Evolutionary conservation across 1,140 invertebrate genomes (phyloP).

Genomic region (Adoxophyes honmai): DNA sequence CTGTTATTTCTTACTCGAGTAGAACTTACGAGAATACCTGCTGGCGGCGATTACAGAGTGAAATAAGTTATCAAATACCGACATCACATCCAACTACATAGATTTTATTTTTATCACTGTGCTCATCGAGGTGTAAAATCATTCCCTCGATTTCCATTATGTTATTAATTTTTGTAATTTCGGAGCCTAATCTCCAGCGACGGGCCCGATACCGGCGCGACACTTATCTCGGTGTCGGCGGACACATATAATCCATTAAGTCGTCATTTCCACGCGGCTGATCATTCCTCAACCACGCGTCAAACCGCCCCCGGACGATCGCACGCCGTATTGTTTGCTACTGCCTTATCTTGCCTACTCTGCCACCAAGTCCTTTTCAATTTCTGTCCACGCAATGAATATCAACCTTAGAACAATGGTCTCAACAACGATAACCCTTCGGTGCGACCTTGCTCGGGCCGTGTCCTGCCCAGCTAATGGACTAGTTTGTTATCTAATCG

Average conservation of each 20-base stretch:
- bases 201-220: slow-evolving; percentile 59
- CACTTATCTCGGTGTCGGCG: slow-evolving; percentile 70
- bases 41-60: too few species aligned
- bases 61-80: slow-evolving; percentile 16
- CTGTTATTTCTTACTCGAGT: too few species aligned
- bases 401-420: slow-evolving; percentile 43
- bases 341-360: slow-evolving; percentile 54
- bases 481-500: slow-evolving; percentile 74
- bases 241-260: slow-evolving; percentile 76
- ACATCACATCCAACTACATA: slow-evolving; percentile 23
- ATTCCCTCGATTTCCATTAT: slow-evolving; percentile 62
- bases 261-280: slow-evolving; percentile 73
- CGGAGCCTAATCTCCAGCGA: slow-evolving; percentile 64
- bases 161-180: slow-evolving; percentile 74
- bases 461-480: slow-evolving; percentile 54
- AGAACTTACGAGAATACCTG: too few species aligned
- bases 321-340: slow-evolving; percentile 63
- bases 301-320: slow-evolving; percentile 57
- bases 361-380: slow-evolving; percentile 44
- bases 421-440: slow-evolving; percentile 28
- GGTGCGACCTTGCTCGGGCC: slow-evolving; percentile 20
- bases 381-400: slow-evolving; percentile 29
- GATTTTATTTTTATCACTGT: slow-evolving; percentile 39
- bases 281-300: slow-evolving; percentile 71
- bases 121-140: slow-evolving; percentile 55